These are phyloP conservation scores for Epizoanthus scotinus DNA, from an alignment of 92 coral and sea anemone species.

Conservation along the genomic window DNA sequence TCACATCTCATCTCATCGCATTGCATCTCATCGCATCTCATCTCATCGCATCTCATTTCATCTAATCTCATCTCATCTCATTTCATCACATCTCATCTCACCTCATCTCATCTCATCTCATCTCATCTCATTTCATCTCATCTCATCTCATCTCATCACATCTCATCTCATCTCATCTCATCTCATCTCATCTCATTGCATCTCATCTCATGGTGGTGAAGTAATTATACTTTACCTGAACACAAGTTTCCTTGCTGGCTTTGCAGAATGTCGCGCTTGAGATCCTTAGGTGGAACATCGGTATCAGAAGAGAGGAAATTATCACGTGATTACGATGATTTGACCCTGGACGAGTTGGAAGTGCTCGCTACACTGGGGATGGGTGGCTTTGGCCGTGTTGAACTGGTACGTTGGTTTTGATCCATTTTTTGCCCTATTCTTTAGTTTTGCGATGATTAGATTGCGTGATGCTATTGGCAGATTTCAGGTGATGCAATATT, in stretches of 20 bases:
- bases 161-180: neutral
- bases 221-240: neutral
- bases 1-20: no score
- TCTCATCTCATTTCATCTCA: no score
- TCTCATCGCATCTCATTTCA: no score
- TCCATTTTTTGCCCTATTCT: no score
- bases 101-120: no score
- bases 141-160: no score
- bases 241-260: neutral
- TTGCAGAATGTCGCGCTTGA: slow-evolving; percentile 24
- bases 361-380: slow-evolving; percentile 87
- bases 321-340: slow-evolving; percentile 77
- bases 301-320: slow-evolving; percentile 58
- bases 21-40: no score
- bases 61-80: no score
- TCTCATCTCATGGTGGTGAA: no score
- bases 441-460: neutral
- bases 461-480: neutral
- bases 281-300: slow-evolving; percentile 1
- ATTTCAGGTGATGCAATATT: no score
- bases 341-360: slow-evolving; percentile 84
- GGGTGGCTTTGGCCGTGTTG: slow-evolving; percentile 94
- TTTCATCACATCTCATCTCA: no score
- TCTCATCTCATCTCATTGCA: neutral
- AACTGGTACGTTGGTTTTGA: slow-evolving; percentile 1